Conservation (phyloP, 2,113 vertebrate species). For the Psilopogon haemacephalus region DNA sequence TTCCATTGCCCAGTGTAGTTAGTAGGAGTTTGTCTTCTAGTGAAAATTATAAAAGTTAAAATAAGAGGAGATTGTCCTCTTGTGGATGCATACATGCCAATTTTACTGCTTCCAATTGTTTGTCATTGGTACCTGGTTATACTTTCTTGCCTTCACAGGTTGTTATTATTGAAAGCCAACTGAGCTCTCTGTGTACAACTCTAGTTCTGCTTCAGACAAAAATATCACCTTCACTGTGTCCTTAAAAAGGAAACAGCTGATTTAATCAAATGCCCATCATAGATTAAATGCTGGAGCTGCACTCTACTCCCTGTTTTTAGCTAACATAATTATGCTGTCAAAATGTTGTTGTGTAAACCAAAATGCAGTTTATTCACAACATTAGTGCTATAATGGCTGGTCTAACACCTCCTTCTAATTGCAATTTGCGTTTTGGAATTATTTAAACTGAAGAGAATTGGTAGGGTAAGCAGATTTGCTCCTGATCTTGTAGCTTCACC, state of each 20-base stretch:
- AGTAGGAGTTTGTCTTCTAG: neutral
- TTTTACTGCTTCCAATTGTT: neutral
- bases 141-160: neutral
- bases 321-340: neutral
- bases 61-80: neutral
- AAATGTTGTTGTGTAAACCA: neutral
- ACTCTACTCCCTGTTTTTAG: neutral
- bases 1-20: neutral
- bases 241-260: neutral
- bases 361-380: neutral
- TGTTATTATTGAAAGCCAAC: neutral
- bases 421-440: neutral
- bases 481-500: neutral
- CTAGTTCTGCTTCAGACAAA: neutral
- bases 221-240: neutral
- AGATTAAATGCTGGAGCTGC: neutral
- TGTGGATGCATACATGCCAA: neutral
- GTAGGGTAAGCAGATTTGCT: neutral
- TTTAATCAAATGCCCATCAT: neutral
- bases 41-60: neutral
- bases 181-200: neutral
- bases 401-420: slow-evolving; percentile 2
- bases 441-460: neutral
- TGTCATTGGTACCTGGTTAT: neutral
- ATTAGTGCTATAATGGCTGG: neutral